Evolutionary conservation across 53 echinoderm and acorn worm genomes (phyloP), one percentile per base, ranked within the genome.

Genomic region (Arbacia lixula): DNA sequence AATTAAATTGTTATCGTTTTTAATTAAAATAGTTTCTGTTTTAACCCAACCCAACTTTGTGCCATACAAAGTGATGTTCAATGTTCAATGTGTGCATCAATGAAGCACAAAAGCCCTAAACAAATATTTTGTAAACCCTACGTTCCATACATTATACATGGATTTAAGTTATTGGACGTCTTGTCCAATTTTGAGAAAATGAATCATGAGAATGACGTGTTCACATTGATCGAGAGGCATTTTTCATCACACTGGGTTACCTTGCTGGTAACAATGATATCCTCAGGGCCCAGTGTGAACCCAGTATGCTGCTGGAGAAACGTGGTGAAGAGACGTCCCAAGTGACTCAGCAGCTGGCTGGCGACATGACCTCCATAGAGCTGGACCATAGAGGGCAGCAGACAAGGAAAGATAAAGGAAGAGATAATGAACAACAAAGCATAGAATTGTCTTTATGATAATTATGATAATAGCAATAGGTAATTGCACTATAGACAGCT

Each of bases 281-380:
- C 98, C 42, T 94, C 90, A 28, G 94, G 91, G 27, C 94, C 96
- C 0, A 94, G 89, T 3, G 94, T 94, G 65, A 99, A 99, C 0
- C 99, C 98, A 1, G 83, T 75, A 19, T 92, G 85, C 61, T 84
- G 90, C 66, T 98, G 98, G 10, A 98, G 85, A 76, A 98, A 98
- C 4, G 94, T 88, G 0, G 98, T 98, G 63, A 98, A 94, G 38
- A 98, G 88, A 60, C 99, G 77, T 43, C 94, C 94, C 21, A 99
- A 86, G 80, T 90, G 90, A 67, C 94, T 99, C 38, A 99, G 86
- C 6, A 99, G 83, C 32, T 85, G 71, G 12, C 87, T 92, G 14
- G 92, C 94, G 3, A 94, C 88, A 22, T 94, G 88, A 53, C 98
- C 98, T 46, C 94, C 98, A 86, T 97, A 97, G 35, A 97, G 68